Conservation (phyloP, 64 coral and sea anemone species). For the Pocillopora verrucosa region DNA sequence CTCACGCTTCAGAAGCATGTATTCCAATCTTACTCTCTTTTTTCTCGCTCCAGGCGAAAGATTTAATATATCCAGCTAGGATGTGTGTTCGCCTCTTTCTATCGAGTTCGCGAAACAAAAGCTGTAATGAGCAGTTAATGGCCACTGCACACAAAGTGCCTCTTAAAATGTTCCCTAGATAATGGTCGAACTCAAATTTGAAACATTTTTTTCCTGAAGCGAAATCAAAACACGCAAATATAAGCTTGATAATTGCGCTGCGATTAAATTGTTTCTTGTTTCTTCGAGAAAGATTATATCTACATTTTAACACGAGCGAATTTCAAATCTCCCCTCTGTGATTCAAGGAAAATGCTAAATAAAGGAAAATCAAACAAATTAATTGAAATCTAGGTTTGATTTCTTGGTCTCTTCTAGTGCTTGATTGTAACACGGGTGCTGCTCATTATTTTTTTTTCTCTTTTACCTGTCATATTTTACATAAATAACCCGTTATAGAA, state of each 20-base stretch:
- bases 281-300: neutral
- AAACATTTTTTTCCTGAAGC: neutral
- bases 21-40: neutral
- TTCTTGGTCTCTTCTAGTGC: too few relatives aligned
- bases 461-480: too few relatives aligned
- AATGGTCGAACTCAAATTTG: neutral
- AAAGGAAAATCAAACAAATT: neutral
- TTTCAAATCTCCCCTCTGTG: neutral
- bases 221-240: neutral
- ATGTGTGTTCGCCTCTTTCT: neutral
- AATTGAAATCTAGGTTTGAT: neutral
- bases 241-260: neutral
- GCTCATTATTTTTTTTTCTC: too few relatives aligned
- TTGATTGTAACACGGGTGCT: too few relatives aligned
- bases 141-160: constrained; percentile 3
- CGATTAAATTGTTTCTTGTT: neutral
- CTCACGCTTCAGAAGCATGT: neutral
- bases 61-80: neutral
- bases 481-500: too few relatives aligned
- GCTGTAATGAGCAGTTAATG: constrained; percentile 14
- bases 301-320: neutral
- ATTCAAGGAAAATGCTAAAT: neutral
- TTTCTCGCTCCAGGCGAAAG: constrained; percentile 11
- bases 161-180: constrained; percentile 7
- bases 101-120: neutral